Evolutionary conservation across 2,888 invertebrate genomes (phyloP).

Genomic region (Leptopilina syphax): DNA sequence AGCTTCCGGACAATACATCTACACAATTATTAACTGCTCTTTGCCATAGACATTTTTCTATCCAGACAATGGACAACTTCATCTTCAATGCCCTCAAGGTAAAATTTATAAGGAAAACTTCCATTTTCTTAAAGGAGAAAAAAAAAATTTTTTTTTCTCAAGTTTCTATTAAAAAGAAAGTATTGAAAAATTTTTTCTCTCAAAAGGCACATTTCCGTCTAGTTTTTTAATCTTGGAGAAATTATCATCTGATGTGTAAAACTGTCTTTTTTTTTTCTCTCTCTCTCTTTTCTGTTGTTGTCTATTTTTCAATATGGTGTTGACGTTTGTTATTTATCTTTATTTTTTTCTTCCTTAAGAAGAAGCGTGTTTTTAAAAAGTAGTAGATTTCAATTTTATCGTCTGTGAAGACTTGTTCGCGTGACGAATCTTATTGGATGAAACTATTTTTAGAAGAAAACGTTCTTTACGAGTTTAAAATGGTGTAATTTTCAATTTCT

Average conservation of each 20-base stretch:
- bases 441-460: neutral
- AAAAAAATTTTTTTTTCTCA: neutral
- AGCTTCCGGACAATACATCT: slow-evolving; percentile 52
- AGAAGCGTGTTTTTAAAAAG: too few species aligned
- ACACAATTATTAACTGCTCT: slow-evolving; percentile 42
- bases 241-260: too few species aligned
- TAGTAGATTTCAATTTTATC: neutral
- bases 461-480: slow-evolving; percentile 1
- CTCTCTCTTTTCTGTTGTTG: too few species aligned
- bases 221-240: too few species aligned
- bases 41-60: slow-evolving; percentile 22
- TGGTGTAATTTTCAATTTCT: neutral
- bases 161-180: neutral
- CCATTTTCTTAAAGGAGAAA: neutral
- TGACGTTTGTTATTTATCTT: neutral
- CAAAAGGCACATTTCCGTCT: too few species aligned
- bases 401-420: neutral
- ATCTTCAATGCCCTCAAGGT: neutral
- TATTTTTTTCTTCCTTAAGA: neutral
- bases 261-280: too few species aligned
- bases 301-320: too few species aligned
- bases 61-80: slow-evolving; percentile 10
- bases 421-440: slow-evolving; percentile 1
- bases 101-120: neutral
- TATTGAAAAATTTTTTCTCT: too few species aligned